A percentile compares a stretch with the other conserved stretches of the same genome.
These are phyloP conservation scores for Vesta saturnalis DNA, from an alignment of 2,888 invertebrate species.

Conservation along the genomic window DNA sequence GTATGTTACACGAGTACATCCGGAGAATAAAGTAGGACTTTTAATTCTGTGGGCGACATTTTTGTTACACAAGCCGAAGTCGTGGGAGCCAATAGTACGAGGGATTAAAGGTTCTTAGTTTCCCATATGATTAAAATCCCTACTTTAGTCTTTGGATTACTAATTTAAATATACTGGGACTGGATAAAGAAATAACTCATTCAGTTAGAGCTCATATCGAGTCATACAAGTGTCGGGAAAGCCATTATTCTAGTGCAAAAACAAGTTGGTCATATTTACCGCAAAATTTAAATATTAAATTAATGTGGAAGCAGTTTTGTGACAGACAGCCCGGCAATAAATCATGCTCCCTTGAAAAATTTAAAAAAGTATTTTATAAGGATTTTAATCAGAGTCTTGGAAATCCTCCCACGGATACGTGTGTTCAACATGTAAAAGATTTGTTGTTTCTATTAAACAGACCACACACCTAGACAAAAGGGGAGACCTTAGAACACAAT, in stretches of 20 bases:
- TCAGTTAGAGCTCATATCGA: conserved; percentile 1
- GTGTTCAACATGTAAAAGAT: conserved; percentile 1
- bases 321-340: not conserved
- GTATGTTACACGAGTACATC: not conserved
- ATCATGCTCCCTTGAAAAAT: conserved; percentile 2
- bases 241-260: not conserved
- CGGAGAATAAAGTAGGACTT: too few species aligned
- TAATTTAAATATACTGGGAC: conserved; percentile 3
- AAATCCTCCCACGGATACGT: not conserved
- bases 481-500: conserved; percentile 14
- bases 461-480: not conserved
- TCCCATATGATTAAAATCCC: too few species aligned
- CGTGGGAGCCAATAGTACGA: too few species aligned
- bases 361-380: conserved; percentile 7
- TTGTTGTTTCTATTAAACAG: not conserved
- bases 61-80: too few species aligned
- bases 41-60: too few species aligned
- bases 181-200: not conserved
- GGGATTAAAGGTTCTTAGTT: too few species aligned
- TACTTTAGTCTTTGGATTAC: not conserved
- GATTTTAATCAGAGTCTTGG: not conserved
- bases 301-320: conserved; percentile 8
- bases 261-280: conserved; percentile 4
- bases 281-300: conserved; percentile 4
- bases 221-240: not conserved